phyloP scores from a whole-genome alignment of 2,797 vertebrate species.

The Micropoecilia bifurca region DNA sequence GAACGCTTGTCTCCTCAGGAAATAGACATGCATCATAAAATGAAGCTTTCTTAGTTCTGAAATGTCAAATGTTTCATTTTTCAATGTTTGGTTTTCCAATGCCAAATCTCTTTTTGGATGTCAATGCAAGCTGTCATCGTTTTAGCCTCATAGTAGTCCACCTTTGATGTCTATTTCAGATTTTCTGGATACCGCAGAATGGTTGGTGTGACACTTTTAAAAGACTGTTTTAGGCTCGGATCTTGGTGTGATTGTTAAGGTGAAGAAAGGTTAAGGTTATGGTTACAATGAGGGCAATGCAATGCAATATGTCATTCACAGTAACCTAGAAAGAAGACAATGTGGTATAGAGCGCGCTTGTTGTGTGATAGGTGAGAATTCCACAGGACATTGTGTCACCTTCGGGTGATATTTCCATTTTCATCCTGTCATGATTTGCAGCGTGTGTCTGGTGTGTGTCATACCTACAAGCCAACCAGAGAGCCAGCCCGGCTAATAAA shows the following conservation, averaged over 20 bases:
- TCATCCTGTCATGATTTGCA: background rate
- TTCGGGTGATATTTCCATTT: background rate
- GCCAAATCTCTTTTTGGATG: too few relatives aligned
- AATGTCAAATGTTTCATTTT: too few relatives aligned
- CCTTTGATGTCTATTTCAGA: background rate
- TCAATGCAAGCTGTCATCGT: too few relatives aligned
- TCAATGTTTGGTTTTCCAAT: too few relatives aligned
- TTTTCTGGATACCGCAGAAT: background rate
- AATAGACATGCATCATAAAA: too few relatives aligned
- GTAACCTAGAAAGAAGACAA: background rate
- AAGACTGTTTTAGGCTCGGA: background rate
- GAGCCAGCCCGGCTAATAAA: background rate
- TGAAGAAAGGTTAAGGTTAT: background rate
- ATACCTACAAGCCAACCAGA: background rate
- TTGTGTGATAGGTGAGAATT: slow-evolving; percentile 11
- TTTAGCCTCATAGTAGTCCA: background rate
- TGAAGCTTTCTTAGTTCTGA: too few relatives aligned
- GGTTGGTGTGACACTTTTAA: background rate
- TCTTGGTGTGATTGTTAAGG: background rate
- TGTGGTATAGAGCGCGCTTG: background rate
- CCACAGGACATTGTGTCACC: background rate
- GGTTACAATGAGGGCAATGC: background rate
- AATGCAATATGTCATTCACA: background rate
- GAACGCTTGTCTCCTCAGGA: too few relatives aligned
- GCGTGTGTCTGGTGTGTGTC: background rate